Percentiles rank a stretch among this genome's conserved stretches.
Conservation (phyloP, 2,888 invertebrate genomes). For the Trilocha varians region DNA sequence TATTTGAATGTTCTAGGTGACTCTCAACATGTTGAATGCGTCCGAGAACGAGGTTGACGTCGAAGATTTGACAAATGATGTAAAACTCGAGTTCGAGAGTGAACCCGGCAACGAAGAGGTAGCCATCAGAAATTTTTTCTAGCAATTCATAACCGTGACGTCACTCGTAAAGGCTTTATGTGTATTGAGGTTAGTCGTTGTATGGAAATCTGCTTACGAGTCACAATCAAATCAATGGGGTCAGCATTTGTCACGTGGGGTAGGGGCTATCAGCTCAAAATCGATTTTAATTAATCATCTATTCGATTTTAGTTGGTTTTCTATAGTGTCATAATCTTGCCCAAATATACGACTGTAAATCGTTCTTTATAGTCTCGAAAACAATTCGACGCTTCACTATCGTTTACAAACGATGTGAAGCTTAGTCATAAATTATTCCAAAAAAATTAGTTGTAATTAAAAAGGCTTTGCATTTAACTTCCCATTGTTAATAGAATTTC, state of each 20-base stretch:
- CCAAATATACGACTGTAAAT: neutral
- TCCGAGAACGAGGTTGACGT: constrained; percentile 93
- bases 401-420: too few species aligned
- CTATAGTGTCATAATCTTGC: neutral
- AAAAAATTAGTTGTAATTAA: too few species aligned
- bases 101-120: constrained; percentile 80
- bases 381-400: too few species aligned
- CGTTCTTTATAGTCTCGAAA: too few species aligned
- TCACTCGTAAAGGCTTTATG: neutral
- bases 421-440: too few species aligned
- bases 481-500: too few species aligned
- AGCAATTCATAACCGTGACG: constrained; percentile 18
- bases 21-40: constrained; percentile 94
- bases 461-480: too few species aligned
- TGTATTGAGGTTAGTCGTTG: neutral
- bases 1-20: constrained; percentile 74
- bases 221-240: neutral
- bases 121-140: constrained; percentile 69
- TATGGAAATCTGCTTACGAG: constrained; percentile 1
- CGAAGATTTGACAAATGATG: constrained; percentile 83
- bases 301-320: too few species aligned
- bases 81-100: constrained; percentile 84
- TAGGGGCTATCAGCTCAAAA: too few species aligned
- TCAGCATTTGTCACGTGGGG: too few species aligned
- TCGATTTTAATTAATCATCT: too few species aligned